Percentiles rank a stretch among this genome's conserved stretches.
These are phyloP conservation scores for Spodoptera littoralis DNA, from an alignment of 2,888 invertebrate genomes.

Conservation along the genomic window DNA sequence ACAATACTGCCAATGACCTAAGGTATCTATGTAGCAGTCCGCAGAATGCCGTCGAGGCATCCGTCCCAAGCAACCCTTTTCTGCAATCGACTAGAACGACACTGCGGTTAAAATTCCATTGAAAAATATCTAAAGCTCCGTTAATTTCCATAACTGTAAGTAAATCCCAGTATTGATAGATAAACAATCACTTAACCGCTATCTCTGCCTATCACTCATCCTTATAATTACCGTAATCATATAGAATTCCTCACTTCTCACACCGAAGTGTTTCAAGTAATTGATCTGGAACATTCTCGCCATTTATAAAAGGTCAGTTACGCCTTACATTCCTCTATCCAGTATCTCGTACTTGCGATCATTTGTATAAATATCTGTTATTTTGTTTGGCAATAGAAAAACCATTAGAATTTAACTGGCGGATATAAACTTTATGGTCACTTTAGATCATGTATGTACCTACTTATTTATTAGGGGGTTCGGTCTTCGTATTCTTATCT, in stretches of 20 bases:
- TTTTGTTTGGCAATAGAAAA: slow-evolving; percentile 16
- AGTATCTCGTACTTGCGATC: slow-evolving; percentile 24
- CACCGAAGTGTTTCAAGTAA: slow-evolving; percentile 28
- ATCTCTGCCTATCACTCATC: slow-evolving; percentile 12
- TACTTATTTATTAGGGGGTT: too few relatives aligned
- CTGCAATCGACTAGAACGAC: slow-evolving; percentile 15
- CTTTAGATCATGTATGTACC: too few relatives aligned
- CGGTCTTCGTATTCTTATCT: too few relatives aligned
- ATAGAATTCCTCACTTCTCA: slow-evolving; percentile 18
- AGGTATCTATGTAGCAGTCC: too few relatives aligned
- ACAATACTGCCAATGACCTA: too few relatives aligned
- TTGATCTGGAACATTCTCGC: slow-evolving; percentile 34
- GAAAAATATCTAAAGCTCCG: slow-evolving; percentile 36
- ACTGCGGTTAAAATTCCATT: slow-evolving; percentile 40
- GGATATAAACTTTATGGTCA: too few relatives aligned
- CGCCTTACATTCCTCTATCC: slow-evolving; percentile 35
- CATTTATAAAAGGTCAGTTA: slow-evolving; percentile 47
- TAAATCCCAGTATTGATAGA: slow-evolving; percentile 45
- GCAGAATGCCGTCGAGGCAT: too few relatives aligned
- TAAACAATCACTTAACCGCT: slow-evolving; percentile 21
- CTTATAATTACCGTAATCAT: slow-evolving; percentile 33
- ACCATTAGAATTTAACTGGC: not conserved
- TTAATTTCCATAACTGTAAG: slow-evolving; percentile 41
- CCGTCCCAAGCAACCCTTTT: slow-evolving; percentile 5
- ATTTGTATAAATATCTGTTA: slow-evolving; percentile 34